Evolutionary conservation across 2,113 vertebrate species (phyloP).

Genomic region (Oenanthe melanoleuca): DNA sequence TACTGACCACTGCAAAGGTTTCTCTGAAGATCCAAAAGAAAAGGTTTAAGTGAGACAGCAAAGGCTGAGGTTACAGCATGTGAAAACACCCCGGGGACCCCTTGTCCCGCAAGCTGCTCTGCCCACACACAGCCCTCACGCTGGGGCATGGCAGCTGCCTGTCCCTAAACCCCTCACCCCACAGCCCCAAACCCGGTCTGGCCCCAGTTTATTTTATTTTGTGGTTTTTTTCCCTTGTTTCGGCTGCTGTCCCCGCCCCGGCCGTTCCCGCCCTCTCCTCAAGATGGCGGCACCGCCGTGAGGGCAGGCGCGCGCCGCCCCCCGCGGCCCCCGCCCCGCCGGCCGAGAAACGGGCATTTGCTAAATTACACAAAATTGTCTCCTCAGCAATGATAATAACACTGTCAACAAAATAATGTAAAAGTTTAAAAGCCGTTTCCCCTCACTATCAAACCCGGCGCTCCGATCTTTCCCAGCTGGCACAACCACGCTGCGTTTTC

Average conservation of each 20-base stretch:
- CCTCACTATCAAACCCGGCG: not conserved
- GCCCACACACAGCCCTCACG: not conserved
- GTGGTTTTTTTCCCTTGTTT: not conserved
- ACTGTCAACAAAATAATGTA: not conserved
- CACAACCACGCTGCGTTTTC: not conserved
- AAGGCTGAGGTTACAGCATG: not conserved
- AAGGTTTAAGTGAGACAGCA: not conserved
- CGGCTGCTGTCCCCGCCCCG: rapidly evolving
- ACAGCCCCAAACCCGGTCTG: not conserved
- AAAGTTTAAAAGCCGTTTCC: not conserved
- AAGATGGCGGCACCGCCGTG: not conserved
- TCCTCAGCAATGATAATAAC: too few relatives aligned
- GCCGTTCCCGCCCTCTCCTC: rapidly evolving
- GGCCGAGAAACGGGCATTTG: rapidly evolving
- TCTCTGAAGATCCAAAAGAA: slow-evolving; percentile 16
- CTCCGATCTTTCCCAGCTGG: not conserved
- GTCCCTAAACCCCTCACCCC: not conserved
- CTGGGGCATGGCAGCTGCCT: not conserved
- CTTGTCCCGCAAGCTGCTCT: rapidly evolving
- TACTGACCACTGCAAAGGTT: slow-evolving; percentile 35
- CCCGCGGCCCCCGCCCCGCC: too few relatives aligned
- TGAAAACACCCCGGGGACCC: not conserved
- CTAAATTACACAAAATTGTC: not conserved
- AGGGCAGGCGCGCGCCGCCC: not conserved
- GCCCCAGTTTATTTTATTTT: not conserved